phyloP scores from a whole-genome alignment of 2,797 vertebrate species.

The Malacoraja senta region DNA sequence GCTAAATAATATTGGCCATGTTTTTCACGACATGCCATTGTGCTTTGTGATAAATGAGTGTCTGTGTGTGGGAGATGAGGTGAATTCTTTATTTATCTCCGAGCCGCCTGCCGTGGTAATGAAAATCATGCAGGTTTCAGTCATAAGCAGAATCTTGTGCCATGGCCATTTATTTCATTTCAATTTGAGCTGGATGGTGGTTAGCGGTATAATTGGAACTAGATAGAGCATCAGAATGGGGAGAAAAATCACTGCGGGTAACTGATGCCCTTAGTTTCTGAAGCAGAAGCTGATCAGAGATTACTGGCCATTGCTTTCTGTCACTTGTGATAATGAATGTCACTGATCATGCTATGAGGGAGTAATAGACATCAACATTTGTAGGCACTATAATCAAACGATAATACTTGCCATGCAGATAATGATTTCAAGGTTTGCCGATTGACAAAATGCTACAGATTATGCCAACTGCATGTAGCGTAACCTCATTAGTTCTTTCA shows the following conservation, averaged over 20 bases:
- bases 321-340: conserved; percentile 13
- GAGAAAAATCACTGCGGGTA: conserved; percentile 25
- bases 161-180: conserved; percentile 12
- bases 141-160: background rate
- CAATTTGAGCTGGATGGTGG: background rate
- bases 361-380: background rate
- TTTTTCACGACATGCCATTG: background rate
- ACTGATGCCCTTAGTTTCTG: background rate
- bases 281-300: conserved; percentile 12
- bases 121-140: conserved; percentile 9
- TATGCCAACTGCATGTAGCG: background rate
- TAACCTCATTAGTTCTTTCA: background rate
- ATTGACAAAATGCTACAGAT: background rate
- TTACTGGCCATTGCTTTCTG: background rate
- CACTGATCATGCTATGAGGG: background rate
- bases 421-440: background rate
- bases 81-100: conserved; percentile 23
- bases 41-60: background rate
- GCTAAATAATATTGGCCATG: background rate
- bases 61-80: conserved; percentile 8
- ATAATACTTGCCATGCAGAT: background rate
- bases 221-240: background rate
- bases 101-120: background rate
- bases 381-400: background rate
- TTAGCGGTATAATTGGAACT: conserved; percentile 6